A percentile compares a stretch with the other conserved stretches of the same genome.
Evolutionary conservation across 2,113 vertebrate species (phyloP).

Genomic region (Martes martes): DNA sequence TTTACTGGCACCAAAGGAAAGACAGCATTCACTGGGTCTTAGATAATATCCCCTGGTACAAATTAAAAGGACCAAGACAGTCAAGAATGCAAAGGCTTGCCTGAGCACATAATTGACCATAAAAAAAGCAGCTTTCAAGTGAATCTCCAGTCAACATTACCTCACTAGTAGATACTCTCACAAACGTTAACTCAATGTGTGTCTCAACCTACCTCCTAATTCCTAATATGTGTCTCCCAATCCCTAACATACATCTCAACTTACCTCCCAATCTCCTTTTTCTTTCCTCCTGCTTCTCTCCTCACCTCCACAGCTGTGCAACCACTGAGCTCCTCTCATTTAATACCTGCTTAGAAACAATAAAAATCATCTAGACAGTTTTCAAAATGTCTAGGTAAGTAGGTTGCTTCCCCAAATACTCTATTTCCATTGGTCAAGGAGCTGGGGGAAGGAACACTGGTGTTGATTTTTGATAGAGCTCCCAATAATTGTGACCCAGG

Average conservation of each 20-base stretch:
- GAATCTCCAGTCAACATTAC: slow-evolving; percentile 16
- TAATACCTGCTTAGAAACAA: background rate
- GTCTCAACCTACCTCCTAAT: background rate
- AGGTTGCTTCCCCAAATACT: background rate
- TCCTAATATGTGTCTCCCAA: background rate
- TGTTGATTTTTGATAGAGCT: background rate
- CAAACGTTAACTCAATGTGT: background rate
- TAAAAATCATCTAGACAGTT: background rate
- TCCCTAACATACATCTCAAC: background rate
- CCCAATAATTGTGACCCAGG: background rate
- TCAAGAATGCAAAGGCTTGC: slow-evolving; percentile 43
- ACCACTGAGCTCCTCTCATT: background rate
- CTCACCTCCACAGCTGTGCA: background rate
- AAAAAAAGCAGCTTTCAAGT: slow-evolving; percentile 59
- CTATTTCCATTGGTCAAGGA: background rate
- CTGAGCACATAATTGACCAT: slow-evolving; percentile 45
- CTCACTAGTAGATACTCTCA: background rate
- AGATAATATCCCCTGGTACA: slow-evolving; percentile 42
- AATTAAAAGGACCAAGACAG: slow-evolving; percentile 31
- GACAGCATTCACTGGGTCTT: slow-evolving; percentile 31
- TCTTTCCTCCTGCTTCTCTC: background rate
- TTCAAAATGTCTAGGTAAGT: background rate
- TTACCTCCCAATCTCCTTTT: background rate
- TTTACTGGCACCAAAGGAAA: slow-evolving; percentile 30
- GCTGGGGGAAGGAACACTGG: background rate